Evolutionary conservation across 2,888 invertebrate species (phyloP).

Genomic region (Gandaritis pyraliata): DNA sequence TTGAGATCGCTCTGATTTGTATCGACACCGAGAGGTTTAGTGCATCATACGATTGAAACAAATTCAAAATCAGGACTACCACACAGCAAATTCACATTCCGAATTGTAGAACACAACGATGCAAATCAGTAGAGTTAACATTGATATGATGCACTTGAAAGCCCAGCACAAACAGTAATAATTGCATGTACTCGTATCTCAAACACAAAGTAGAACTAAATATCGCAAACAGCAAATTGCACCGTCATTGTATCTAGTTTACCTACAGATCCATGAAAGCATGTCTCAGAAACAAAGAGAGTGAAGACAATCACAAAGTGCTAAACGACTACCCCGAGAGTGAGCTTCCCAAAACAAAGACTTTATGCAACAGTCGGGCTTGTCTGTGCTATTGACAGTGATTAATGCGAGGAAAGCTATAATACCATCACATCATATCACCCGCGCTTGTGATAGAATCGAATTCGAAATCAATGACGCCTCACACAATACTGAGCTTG

Average conservation of each 20-base stretch:
- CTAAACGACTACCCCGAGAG: constrained; percentile 67
- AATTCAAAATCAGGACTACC: constrained; percentile 47
- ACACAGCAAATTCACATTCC: constrained; percentile 44
- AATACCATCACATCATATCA: constrained; percentile 72
- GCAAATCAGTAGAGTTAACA: constrained; percentile 51
- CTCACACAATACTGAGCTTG: constrained; percentile 51
- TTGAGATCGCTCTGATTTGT: constrained; percentile 75
- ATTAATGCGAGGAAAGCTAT: constrained; percentile 63
- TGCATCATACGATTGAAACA: constrained; percentile 78
- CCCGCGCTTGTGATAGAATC: constrained; percentile 67
- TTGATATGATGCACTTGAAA: constrained; percentile 81
- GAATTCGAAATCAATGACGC: constrained; percentile 48
- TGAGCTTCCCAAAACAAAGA: constrained; percentile 76
- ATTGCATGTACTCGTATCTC: constrained; percentile 64
- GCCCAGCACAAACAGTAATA: constrained; percentile 77
- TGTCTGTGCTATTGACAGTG: constrained; percentile 77
- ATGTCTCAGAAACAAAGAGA: constrained; percentile 81
- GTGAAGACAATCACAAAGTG: constrained; percentile 65
- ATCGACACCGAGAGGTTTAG: constrained; percentile 71
- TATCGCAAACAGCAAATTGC: constrained; percentile 77
- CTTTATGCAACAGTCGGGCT: constrained; percentile 78
- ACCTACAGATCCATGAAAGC: constrained; percentile 77
- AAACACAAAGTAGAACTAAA: constrained; percentile 74
- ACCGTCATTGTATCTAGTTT: constrained; percentile 75
- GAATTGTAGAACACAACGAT: constrained; percentile 43